Base-by-base conservation (phyloP, 1,140 invertebrate genomes). In the Hydropsyche tenuis region DNA sequence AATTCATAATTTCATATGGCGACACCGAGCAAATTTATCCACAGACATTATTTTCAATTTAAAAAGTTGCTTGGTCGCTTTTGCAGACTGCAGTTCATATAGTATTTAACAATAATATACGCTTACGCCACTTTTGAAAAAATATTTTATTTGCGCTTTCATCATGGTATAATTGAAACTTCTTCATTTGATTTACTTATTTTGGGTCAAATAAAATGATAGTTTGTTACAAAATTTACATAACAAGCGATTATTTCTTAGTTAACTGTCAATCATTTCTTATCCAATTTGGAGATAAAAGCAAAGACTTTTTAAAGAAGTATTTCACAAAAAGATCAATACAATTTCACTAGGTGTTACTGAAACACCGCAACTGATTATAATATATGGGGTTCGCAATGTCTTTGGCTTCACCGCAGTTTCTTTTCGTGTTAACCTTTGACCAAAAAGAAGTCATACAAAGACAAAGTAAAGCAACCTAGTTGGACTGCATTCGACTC, bases 371-470 rank as follows among this genome's bases (percentile, higher is more conserved):
- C 48, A 37, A 37, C 9, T 3, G 48, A 14, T 51, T 14, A 62
- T 25, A 62, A 62, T 62, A n/a, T n/a, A 62, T 62, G 48, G 48
- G 5, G 14, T 51, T 51, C 4, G 5, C 4, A 22, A 22, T 51
- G 23, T 37, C 20, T 18, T 12, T 23, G 71, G 71, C 71, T 72
- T 72, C 71, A 43, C 23, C 16, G 27, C 25, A 37, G 37, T 68
- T 73, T 46, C 68, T 30, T 60, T 18, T 56, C 27, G 42, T 66
- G 12, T 25, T 60, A 69, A 73, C 63, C 72, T 73, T 69, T 73
- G 72, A 69, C 72, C 48, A n/a, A 9, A 20, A 23, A 37, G 72
- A 73, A 73, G 72, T 73, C 72, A 37, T 69, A 69, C 64, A 73
- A 73, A 62, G 30, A 73, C 62, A 51, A 25, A 73, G 9, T 20